phyloP scores from a whole-genome alignment of 1,140 invertebrate genomes.

The Aradophagus sp. region DNA sequence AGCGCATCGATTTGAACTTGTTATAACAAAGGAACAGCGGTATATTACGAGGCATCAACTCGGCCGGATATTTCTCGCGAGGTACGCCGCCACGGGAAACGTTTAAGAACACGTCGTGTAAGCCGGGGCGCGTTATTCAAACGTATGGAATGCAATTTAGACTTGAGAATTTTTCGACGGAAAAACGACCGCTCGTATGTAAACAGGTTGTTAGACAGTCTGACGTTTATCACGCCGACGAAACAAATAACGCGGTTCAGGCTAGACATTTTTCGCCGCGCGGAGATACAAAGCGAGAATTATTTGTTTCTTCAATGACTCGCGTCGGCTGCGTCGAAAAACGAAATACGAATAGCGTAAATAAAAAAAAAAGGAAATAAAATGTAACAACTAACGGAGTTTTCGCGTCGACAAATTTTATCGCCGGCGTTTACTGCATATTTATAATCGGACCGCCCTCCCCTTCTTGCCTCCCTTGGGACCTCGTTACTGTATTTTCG shows the following conservation, averaged over 20 bases:
- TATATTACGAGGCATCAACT: slow-evolving; percentile 22
- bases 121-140: slow-evolving; percentile 46
- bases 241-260: slow-evolving; percentile 51
- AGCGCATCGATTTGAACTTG: no score
- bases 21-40: slow-evolving; percentile 18
- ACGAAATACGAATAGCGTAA: no score
- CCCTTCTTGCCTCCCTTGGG: no score
- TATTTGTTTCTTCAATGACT: slow-evolving; percentile 44
- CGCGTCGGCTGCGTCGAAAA: no score
- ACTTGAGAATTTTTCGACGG: slow-evolving; percentile 58
- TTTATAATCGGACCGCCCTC: no score
- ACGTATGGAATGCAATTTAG: slow-evolving; percentile 58
- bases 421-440: no score
- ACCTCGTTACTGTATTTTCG: no score
- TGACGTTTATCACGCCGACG: slow-evolving; percentile 49
- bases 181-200: slow-evolving; percentile 57
- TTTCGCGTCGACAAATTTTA: no score
- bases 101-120: slow-evolving; percentile 33
- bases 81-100: slow-evolving; percentile 16
- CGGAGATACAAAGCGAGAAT: slow-evolving; percentile 28
- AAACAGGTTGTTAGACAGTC: slow-evolving; percentile 58
- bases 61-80: slow-evolving; percentile 7
- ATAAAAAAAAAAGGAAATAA: no score
- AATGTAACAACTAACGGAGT: no score
- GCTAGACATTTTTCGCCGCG: slow-evolving; percentile 35